These are phyloP conservation scores for Pheosia tremula DNA, from an alignment of 2,888 invertebrate species.

Conservation along the genomic window DNA sequence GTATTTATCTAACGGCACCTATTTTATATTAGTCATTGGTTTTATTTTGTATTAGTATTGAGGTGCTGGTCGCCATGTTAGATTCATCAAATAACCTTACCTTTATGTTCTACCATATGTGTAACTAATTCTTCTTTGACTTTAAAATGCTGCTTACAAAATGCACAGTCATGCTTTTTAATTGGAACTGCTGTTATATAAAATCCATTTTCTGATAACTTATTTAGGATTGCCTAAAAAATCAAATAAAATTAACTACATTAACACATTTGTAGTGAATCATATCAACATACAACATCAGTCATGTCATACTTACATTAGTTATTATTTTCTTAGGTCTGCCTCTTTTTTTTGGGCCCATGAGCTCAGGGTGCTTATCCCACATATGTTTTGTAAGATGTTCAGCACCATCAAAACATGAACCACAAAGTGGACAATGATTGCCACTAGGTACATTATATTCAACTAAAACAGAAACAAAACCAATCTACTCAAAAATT, in stretches of 20 bases:
- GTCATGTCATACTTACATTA: conserved; percentile 52
- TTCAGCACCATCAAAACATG: conserved; percentile 58
- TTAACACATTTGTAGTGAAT: neutral
- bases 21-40: too few relatives aligned
- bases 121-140: conserved; percentile 63
- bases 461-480: conserved; percentile 51
- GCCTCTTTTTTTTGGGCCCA: conserved; percentile 77
- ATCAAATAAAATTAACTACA: conserved; percentile 7
- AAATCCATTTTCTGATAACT: conserved; percentile 68
- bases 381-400: conserved; percentile 71
- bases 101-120: conserved; percentile 65
- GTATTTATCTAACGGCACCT: neutral
- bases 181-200: conserved; percentile 54
- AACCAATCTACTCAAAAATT: neutral
- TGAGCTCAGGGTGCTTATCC: conserved; percentile 65
- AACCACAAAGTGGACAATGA: conserved; percentile 69
- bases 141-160: conserved; percentile 62
- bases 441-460: conserved; percentile 55
- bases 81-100: conserved; percentile 22
- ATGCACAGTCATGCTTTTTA: conserved; percentile 57
- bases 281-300: neutral
- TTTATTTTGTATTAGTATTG: too few relatives aligned
- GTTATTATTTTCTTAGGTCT: conserved; percentile 70
- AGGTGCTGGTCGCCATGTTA: too few relatives aligned
- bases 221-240: conserved; percentile 67